Conservation (phyloP, 2,888 invertebrate genomes). For the Drosophila mulleri region DNA sequence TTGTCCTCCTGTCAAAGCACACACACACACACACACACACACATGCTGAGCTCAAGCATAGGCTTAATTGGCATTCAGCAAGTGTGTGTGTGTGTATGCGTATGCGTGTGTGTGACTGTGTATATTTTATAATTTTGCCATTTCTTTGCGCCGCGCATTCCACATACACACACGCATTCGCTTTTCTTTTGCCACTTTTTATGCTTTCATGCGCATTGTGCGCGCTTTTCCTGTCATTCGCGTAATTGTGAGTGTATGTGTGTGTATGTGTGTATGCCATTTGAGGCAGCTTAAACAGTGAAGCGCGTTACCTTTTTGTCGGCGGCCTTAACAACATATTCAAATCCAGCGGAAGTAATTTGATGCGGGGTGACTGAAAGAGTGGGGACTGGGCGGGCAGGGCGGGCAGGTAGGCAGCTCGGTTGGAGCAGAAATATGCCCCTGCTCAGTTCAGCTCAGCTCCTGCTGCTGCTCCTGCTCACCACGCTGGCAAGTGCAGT, state of each 20-base stretch:
- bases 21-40: constrained; percentile 14
- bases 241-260: constrained; percentile 61
- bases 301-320: constrained; percentile 68
- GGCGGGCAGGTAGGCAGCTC: background rate
- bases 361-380: constrained; percentile 44
- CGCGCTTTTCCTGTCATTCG: constrained; percentile 77
- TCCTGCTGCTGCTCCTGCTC: background rate
- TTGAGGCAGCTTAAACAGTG: constrained; percentile 63
- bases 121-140: constrained; percentile 76
- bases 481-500: background rate
- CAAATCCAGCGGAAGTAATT: constrained; percentile 80
- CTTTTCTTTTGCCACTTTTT: constrained; percentile 57
- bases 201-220: constrained; percentile 76
- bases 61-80: constrained; percentile 77
- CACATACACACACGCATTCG: constrained; percentile 59
- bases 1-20: constrained; percentile 10
- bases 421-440: background rate
- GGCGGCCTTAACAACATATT: constrained; percentile 73
- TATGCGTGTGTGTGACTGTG: constrained; percentile 7
- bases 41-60: constrained; percentile 63
- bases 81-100: background rate
- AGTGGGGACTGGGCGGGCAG: background rate
- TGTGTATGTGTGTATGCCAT: constrained; percentile 42
- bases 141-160: constrained; percentile 60
- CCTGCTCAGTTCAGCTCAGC: no score